Evolutionary conservation across 2,113 vertebrate species (phyloP).

Genomic region (Sminthopsis crassicaudata): DNA sequence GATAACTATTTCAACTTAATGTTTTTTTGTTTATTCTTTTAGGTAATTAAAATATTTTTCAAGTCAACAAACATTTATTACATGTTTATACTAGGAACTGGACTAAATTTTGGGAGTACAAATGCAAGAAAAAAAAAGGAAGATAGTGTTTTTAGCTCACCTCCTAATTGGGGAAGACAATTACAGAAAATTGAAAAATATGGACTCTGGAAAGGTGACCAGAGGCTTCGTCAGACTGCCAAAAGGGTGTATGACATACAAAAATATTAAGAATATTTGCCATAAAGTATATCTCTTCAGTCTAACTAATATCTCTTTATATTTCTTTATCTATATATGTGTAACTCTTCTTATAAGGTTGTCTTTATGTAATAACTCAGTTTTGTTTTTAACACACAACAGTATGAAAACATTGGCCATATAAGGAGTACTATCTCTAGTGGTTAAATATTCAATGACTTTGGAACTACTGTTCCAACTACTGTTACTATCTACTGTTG

Average conservation of each 20-base stretch:
- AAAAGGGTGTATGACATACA: background rate
- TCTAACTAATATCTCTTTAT: background rate
- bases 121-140: background rate
- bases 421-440: conserved; percentile 26
- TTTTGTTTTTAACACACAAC: background rate
- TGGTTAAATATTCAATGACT: conserved; percentile 29
- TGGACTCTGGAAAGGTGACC: background rate
- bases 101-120: background rate
- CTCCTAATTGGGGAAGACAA: background rate
- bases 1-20: background rate
- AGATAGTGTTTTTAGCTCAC: background rate
- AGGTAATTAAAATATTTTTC: background rate
- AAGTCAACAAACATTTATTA: background rate
- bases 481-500: no score
- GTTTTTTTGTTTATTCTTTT: background rate
- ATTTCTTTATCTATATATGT: no score
- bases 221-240: background rate
- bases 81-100: background rate
- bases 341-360: background rate
- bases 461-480: no score
- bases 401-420: background rate
- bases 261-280: background rate
- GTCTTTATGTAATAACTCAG: background rate
- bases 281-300: background rate
- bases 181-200: background rate